Base-by-base conservation (phyloP, 2,113 vertebrate genomes). In the Entelurus aequoreus region DNA sequence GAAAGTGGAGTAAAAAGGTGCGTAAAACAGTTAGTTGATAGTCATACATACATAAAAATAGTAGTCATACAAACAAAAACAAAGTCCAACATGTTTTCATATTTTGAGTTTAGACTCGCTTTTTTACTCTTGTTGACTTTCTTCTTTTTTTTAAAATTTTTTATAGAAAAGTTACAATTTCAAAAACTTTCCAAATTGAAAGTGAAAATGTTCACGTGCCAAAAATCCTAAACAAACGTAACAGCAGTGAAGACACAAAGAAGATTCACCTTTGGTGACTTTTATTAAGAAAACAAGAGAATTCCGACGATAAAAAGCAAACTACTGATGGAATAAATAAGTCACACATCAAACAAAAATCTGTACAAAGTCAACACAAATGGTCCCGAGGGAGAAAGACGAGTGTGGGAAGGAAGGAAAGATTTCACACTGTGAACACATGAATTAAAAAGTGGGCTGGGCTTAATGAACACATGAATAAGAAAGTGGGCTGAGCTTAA, bases 261-360 rank as follows among this genome's bases (percentile, higher is more conserved):
- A 13, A 6, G 78, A 40, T 7, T 19, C 53, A 36, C 35, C 5
- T 57, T 88, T 84, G 84, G 87, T 90, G 84, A 90, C 86, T 88
- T 88, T 90, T 94, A 93, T 91, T 89, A 89, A 88, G 87, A 88
- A 89, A 91, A 88, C 84, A 88, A 86, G 86, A 88, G 69, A 81
- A 88, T 84, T 84, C 75, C 66, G 81, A 86, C 82, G 79, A 87
- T 96, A 96, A 95, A 94, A 97, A 97, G 93, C 92, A 92, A 94
- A 88, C 93, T 96, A 96, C 92, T 79, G 91, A 95, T 94, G 92
- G 92, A 97, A 98, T 97, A 98, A 97, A 97, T 97, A 96, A 94
- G 90, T 94, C 93, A 93, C 93, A 89, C 9, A 10, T 10, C 76
- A 84, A 86, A 89, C 93, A 93, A 90, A 90, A 93, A 93, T 94